A percentile compares a stretch with the other conserved stretches of the same genome.
Evolutionary conservation across 2,113 vertebrate species (phyloP).

Genomic region (Dolichotis patagonum): DNA sequence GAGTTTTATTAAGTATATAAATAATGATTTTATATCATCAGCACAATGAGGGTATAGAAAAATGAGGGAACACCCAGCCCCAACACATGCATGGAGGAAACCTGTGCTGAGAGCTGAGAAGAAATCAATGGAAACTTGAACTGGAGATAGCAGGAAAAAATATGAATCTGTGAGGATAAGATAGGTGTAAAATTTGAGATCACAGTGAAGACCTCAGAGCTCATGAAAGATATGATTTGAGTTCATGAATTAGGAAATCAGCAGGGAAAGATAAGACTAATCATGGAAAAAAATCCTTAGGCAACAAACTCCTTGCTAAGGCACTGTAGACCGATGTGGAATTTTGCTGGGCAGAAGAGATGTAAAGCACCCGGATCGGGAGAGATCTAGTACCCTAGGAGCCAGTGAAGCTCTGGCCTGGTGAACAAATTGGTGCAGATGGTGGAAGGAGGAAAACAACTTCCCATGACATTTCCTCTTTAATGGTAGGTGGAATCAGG

Average conservation of each 20-base stretch:
- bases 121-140: neutral
- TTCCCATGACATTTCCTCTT: neutral
- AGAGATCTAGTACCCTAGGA: neutral
- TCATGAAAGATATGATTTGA: neutral
- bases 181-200: neutral
- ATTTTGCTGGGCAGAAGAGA: neutral
- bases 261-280: neutral
- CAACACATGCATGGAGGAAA: neutral
- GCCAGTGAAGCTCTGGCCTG: accelerated
- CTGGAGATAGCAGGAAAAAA: neutral
- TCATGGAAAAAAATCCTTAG: neutral
- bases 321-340: accelerated
- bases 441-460: neutral
- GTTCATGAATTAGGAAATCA: neutral
- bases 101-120: neutral
- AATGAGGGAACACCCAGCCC: neutral
- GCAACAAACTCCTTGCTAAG: neutral
- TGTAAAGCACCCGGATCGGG: neutral
- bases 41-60: neutral
- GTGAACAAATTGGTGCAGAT: neutral
- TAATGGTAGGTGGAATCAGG: neutral
- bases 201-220: neutral
- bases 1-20: neutral
- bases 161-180: neutral
- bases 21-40: neutral